Conservation (phyloP, 2,113 vertebrate genomes). For the Bos indicus region DNA sequence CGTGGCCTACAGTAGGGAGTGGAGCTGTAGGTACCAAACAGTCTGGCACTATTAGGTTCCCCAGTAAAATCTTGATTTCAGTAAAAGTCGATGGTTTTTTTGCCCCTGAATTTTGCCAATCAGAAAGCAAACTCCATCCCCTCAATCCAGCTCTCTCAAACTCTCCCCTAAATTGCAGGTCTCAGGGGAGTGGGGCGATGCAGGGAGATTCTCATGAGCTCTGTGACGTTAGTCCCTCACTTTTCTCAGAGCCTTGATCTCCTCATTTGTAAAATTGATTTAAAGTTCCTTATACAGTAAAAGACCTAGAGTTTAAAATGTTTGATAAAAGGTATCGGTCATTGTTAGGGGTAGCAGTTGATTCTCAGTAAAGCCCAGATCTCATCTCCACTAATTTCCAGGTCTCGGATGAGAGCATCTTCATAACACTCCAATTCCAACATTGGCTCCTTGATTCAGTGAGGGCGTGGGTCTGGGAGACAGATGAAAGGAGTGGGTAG, state of each 20-base stretch:
- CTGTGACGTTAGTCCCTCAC: not conserved
- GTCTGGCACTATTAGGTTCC: not conserved
- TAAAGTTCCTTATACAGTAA: not conserved
- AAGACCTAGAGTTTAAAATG: not conserved
- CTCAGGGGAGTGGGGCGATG: not conserved
- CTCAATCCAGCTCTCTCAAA: not conserved
- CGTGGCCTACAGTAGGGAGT: not conserved
- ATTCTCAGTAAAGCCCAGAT: not conserved
- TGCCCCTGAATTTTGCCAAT: not conserved
- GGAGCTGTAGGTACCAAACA: not conserved
- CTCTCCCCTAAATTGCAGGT: not conserved
- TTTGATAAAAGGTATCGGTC: not conserved
- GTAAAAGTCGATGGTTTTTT: not conserved
- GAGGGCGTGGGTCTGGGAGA: not conserved
- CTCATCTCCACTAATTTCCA: not conserved
- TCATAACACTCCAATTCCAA: not conserved
- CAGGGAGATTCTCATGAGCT: not conserved
- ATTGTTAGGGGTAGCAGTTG: not conserved
- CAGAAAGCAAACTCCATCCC: not conserved
- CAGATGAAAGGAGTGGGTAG: not conserved
- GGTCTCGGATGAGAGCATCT: not conserved
- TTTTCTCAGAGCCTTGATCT: not conserved
- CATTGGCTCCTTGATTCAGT: not conserved
- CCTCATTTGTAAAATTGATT: not conserved
- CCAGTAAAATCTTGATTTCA: slow-evolving; percentile 48